Base-by-base conservation (phyloP, 2,888 invertebrate genomes). In the Apoderus coryli region DNA sequence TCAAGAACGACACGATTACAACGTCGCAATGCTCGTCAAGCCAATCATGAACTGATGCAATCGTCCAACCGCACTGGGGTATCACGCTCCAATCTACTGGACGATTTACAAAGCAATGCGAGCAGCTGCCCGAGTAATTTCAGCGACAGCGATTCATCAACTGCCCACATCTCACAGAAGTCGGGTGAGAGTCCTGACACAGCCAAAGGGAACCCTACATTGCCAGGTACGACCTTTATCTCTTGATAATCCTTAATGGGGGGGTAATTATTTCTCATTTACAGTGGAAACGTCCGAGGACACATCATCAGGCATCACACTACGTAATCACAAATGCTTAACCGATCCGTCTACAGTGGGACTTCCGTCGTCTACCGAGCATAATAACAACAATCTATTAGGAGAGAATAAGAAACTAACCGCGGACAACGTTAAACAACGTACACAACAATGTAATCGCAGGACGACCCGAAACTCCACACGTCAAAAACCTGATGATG, bases 281-380 rank as follows among this genome's bases (percentile, higher is more conserved):
- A 24, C 12, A 33, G 10, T 31, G 19, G 19, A 19, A 19, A 19
- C 19, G 19, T 19, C 7, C 6, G 19, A 19, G n/a, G 19, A n/a
- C 19, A 39, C 42, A 22, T 34, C 44, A 39, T 50, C 60, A 39
- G 69, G 71, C 27, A 72, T 73, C 44, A 69, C 67, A 28, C 56
- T 73, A 45, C 60, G 73, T 42, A 73, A 67, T 56, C 72, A 72
- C 48, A 69, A 69, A 55, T 63, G 67, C 38, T 60, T 72, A 25
- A 49, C 43, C 25, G 54, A 54, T 36, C 24, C 35, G 10, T 15
- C 25, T 6, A 29, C 22, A 15, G 22, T 31, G 13, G 33, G 33
- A 29, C 25, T 31, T 7, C n/a, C 16, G 11, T 26, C 37, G 31
- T 15, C 14, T 29, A 23, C 29, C 31, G 11, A 38, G 30, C 27